Base-by-base conservation (phyloP, 2,113 vertebrate species). In the Aptenodytes patagonicus region DNA sequence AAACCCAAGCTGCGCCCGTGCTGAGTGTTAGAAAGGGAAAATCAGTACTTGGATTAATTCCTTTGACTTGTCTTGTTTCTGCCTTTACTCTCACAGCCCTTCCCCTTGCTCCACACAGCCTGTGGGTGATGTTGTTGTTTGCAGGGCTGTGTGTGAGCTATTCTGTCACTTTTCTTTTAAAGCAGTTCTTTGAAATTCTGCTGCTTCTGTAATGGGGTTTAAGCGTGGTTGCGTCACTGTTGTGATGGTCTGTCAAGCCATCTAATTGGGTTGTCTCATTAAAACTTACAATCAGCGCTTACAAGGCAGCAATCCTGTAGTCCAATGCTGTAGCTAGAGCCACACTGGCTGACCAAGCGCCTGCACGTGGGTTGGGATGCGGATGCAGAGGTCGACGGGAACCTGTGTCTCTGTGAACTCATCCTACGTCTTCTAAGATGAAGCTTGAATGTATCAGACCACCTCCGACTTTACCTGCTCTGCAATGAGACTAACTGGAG, bases 81-180 rank as follows among this genome's bases (percentile, higher is more conserved):
- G 87, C 82, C 58, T 68, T 91, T 52, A 42, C 32, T 61, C 49
- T 90, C 40, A 22, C 6, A 2, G 6, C 65, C 73, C 52, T 91
- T 96, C 64, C 36, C 44, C 54, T 79, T 60, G 66, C 73, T 72
- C 49, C 0, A 5, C 73, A 70, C 73, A 94, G 95, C 92, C 95
- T 83, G 84, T 96, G 93, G 87, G 87, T 93, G 93, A 94, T 97
- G 93, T 94, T 96, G 95, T 87, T 96, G 94, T 96, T 96, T 95
- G 62, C 91, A 91, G 71, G 54, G 55, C 82, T 91, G 89, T 36
- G 87, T 66, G 88, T 0, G 32, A 97, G 93, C 91, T 95, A 17
- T 96, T 97, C 96, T 93, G 89, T 94, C 95, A 95, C 95, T 97
- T 97, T 72, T 83, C 89, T 96, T 82, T 95, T 93, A 95, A 77